These are phyloP conservation scores for Condylura cristata DNA, from an alignment of 2,113 vertebrate species.

Conservation along the genomic window DNA sequence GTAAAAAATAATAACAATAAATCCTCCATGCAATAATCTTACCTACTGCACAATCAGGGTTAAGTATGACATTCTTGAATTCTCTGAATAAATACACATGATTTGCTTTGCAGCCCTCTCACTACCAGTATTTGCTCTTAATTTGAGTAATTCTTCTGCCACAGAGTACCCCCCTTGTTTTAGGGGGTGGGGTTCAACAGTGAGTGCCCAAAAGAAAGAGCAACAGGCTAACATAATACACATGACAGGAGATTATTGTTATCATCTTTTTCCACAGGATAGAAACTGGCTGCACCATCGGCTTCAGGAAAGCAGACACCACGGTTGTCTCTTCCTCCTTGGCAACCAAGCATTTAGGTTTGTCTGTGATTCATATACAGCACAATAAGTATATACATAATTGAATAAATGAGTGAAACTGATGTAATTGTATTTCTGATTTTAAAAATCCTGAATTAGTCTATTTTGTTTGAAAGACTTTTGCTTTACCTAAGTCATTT, in stretches of 20 bases:
- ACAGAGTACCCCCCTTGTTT: background rate
- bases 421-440: background rate
- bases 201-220: background rate
- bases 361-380: background rate
- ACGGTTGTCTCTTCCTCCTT: background rate
- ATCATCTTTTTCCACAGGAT: background rate
- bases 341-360: background rate
- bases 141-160: background rate
- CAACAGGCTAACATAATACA: background rate
- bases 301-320: background rate
- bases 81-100: background rate
- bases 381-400: background rate
- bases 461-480: slow-evolving; percentile 57
- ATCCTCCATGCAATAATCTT: background rate
- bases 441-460: slow-evolving; percentile 34
- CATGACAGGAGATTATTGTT: background rate
- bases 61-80: background rate
- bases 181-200: background rate
- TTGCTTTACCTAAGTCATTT: slow-evolving; percentile 45
- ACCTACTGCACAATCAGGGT: background rate
- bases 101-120: background rate
- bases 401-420: background rate
- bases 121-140: background rate
- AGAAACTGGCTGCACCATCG: background rate
- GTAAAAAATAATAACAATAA: too few species aligned